Percentiles rank a stretch among this genome's conserved stretches.
phyloP scores from a whole-genome alignment of 2,113 vertebrate genomes.

The Cyprinodon variegatus region DNA sequence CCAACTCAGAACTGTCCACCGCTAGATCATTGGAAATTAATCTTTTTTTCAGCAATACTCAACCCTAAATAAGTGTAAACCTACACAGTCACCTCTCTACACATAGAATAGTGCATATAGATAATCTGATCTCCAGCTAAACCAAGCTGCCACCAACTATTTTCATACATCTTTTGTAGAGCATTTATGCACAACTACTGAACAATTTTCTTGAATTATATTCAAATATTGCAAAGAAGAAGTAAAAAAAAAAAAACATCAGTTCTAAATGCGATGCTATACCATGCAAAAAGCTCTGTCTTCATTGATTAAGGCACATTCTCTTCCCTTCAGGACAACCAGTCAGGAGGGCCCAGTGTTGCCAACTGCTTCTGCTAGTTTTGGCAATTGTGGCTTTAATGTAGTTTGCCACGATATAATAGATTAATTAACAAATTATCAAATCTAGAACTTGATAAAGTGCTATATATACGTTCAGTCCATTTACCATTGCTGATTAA shows the following conservation, averaged over 20 bases:
- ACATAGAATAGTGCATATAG: background rate
- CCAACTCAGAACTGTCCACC: background rate
- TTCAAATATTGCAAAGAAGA: background rate
- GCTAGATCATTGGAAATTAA: too few relatives aligned
- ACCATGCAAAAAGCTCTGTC: background rate
- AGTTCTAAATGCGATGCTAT: background rate
- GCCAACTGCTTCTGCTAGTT: too few relatives aligned
- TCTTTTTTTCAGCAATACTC: too few relatives aligned
- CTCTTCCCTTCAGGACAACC: background rate
- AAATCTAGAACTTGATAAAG: too few relatives aligned
- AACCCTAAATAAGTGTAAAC: background rate
- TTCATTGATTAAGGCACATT: background rate
- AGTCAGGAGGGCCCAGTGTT: too few relatives aligned
- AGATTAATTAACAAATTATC: too few relatives aligned
- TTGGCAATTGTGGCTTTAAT: too few relatives aligned
- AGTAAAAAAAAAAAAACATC: background rate
- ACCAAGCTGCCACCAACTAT: too few relatives aligned
- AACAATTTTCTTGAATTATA: background rate
- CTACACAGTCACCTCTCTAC: background rate
- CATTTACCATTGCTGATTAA: background rate
- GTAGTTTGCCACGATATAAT: too few relatives aligned
- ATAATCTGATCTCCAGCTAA: background rate
- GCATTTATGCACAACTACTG: background rate
- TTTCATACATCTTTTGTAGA: background rate
- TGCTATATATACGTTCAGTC: background rate